phyloP scores from a whole-genome alignment of 2,888 invertebrate species.

The Zootermopsis nevadensis region DNA sequence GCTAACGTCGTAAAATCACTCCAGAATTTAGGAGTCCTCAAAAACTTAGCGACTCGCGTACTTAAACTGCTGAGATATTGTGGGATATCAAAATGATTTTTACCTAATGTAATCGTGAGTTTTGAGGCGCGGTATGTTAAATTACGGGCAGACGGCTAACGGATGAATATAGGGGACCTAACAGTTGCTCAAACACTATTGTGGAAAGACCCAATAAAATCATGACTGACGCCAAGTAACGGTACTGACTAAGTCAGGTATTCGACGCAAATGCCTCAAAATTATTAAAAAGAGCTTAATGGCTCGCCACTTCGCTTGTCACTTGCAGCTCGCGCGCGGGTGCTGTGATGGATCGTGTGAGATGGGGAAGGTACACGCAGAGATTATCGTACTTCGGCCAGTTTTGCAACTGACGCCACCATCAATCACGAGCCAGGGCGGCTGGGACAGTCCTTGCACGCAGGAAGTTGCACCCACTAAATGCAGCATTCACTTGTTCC shows the following conservation, averaged over 20 bases:
- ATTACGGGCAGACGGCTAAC: too few relatives aligned
- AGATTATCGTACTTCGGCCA: background rate
- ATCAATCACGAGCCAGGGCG: background rate
- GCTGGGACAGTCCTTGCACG: background rate
- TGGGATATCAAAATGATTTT: too few relatives aligned
- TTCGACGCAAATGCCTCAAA: background rate
- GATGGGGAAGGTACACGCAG: constrained; percentile 12
- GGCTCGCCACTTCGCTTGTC: background rate
- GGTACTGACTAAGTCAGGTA: background rate
- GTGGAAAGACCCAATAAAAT: too few relatives aligned
- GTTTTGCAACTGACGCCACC: background rate
- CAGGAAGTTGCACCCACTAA: background rate
- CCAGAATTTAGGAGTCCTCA: too few relatives aligned
- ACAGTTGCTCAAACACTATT: too few relatives aligned
- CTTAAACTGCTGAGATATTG: too few relatives aligned
- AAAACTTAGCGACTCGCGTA: too few relatives aligned
- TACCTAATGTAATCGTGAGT: too few relatives aligned
- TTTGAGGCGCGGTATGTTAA: too few relatives aligned
- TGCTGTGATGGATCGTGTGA: constrained; percentile 2
- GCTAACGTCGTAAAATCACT: too few relatives aligned
- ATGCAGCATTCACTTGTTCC: too few relatives aligned
- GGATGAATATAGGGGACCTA: too few relatives aligned
- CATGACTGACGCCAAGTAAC: background rate
- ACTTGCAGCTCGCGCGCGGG: background rate
- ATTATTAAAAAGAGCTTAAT: background rate